Evolutionary conservation across 2,888 invertebrate genomes (phyloP).

Genomic region (Agrotis puta): DNA sequence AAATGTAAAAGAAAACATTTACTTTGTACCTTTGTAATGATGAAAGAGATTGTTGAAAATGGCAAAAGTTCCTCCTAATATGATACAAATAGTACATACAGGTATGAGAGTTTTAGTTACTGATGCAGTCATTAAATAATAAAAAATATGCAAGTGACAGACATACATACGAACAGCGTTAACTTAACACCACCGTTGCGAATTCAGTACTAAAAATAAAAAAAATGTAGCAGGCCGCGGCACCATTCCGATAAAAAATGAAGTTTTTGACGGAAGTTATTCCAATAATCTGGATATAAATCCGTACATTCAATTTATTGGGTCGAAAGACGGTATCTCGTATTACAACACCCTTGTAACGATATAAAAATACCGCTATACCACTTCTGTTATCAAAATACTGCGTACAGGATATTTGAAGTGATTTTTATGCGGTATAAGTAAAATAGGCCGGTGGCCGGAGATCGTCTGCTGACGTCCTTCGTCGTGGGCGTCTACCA

Average conservation of each 20-base stretch:
- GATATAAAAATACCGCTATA: slow-evolving; percentile 65
- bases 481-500: too few species aligned
- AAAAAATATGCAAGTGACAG: too few species aligned
- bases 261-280: slow-evolving; percentile 42
- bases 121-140: too few species aligned
- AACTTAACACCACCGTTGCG: too few species aligned
- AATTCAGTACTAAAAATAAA: slow-evolving; percentile 45
- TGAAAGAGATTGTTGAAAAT: too few species aligned
- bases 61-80: too few species aligned
- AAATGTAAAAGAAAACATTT: background rate
- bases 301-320: slow-evolving; percentile 57
- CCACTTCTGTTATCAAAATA: slow-evolving; percentile 58
- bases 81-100: too few species aligned
- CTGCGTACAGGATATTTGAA: slow-evolving; percentile 32
- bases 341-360: slow-evolving; percentile 31
- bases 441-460: slow-evolving; percentile 9
- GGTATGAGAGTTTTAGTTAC: too few species aligned
- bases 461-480: too few species aligned
- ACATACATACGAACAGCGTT: too few species aligned
- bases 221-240: slow-evolving; percentile 30
- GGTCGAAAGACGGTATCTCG: slow-evolving; percentile 43
- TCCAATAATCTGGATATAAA: slow-evolving; percentile 57
- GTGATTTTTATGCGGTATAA: slow-evolving; percentile 46
- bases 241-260: slow-evolving; percentile 17
- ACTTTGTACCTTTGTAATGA: fast-evolving